A percentile compares a stretch with the other conserved stretches of the same genome.
Conservation (phyloP, 2,797 vertebrate species). For the Chlorospingus semifuscus region DNA sequence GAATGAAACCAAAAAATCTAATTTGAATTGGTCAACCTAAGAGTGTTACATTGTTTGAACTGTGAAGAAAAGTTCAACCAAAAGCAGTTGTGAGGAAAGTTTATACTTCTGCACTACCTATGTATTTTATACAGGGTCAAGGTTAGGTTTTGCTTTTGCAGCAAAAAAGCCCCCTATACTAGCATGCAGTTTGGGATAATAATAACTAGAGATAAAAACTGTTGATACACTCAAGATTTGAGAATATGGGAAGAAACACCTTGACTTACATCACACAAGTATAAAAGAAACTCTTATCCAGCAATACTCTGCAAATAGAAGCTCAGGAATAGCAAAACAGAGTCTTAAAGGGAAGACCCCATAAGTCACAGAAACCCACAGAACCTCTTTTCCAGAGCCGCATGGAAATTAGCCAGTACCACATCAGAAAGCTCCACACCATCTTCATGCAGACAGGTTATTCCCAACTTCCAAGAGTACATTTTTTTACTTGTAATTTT, state of each 20-base stretch:
- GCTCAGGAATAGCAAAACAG: not conserved
- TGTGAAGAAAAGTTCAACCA: not conserved
- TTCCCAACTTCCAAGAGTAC: not conserved
- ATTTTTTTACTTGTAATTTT: not conserved
- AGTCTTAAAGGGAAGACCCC: not conserved
- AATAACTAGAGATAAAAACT: not conserved
- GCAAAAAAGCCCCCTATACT: not conserved
- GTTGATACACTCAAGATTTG: not conserved
- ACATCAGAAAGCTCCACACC: not conserved
- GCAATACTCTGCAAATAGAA: not conserved
- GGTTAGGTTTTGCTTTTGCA: not conserved
- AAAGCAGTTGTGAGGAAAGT: not conserved
- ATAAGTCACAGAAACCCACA: fast-evolving
- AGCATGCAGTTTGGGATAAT: not conserved
- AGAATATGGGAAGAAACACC: not conserved
- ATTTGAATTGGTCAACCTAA: not conserved
- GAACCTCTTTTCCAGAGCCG: not conserved
- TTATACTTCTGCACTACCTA: not conserved
- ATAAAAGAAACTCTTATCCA: not conserved
- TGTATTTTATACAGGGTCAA: not conserved
- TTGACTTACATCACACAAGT: not conserved
- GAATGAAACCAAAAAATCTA: not conserved
- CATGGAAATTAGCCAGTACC: not conserved
- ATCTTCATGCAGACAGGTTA: not conserved
- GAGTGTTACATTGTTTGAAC: not conserved